phyloP scores from a whole-genome alignment of 1,140 invertebrate species.

The Drosophila grimshawi region DNA sequence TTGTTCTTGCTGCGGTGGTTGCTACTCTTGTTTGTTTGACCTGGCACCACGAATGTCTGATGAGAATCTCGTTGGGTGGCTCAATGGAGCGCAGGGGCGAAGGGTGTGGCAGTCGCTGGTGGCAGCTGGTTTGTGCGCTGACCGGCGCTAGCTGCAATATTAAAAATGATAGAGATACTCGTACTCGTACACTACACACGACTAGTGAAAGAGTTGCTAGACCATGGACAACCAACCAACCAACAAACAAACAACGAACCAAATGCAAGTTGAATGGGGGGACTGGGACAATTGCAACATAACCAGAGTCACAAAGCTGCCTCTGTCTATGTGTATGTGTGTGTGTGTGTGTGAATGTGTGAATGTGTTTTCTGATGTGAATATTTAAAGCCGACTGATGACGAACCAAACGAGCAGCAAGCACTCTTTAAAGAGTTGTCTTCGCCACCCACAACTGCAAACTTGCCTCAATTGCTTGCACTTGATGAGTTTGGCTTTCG shows the following conservation, averaged over 20 bases:
- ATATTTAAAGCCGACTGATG: too few species aligned
- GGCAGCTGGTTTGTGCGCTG: conserved; percentile 1
- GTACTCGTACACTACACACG: not conserved
- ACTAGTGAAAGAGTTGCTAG: conserved; percentile 36
- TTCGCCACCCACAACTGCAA: too few species aligned
- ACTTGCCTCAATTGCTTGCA: too few species aligned
- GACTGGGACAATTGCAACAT: not conserved
- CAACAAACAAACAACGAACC: not conserved
- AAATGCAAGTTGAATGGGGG: not conserved
- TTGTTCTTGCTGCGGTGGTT: conserved; percentile 23
- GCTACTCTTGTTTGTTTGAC: conserved; percentile 8
- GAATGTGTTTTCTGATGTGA: not conserved
- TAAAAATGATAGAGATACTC: conserved; percentile 54
- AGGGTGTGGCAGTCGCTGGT: not conserved
- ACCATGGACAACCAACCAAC: conserved; percentile 34
- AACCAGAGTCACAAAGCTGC: conserved; percentile 1
- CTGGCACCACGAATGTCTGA: not conserved
- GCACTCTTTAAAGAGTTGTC: too few species aligned
- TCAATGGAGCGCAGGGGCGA: conserved; percentile 9
- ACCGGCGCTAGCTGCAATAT: conserved; percentile 48
- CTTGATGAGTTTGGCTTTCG: too few species aligned
- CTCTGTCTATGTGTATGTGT: not conserved
- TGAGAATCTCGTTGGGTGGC: conserved; percentile 21
- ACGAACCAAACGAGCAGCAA: too few species aligned
- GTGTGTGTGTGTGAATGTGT: not conserved